Conservation (phyloP, 2,888 invertebrate species). For the Conistra vaccinii region DNA sequence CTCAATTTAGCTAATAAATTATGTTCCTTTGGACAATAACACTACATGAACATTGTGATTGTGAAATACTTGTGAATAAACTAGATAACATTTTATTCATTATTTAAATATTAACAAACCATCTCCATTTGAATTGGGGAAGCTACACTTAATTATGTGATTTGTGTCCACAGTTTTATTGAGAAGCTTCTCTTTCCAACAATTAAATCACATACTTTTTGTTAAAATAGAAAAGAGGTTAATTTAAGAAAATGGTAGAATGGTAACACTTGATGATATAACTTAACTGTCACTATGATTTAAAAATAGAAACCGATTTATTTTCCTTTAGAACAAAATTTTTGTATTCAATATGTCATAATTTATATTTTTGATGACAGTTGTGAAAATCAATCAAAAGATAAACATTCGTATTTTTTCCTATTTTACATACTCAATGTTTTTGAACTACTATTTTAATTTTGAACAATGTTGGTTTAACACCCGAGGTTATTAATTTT, state of each 20-base stretch:
- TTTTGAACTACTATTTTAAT: constrained; percentile 77
- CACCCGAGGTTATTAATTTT: constrained; percentile 72
- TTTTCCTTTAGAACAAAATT: constrained; percentile 79
- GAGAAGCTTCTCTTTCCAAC: not conserved
- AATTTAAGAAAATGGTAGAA: constrained; percentile 1
- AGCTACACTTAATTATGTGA: not conserved
- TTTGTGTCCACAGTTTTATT: not conserved
- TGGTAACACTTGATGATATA: constrained; percentile 56
- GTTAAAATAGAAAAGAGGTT: constrained; percentile 28
- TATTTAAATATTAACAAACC: not conserved
- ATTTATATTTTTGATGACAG: constrained; percentile 86
- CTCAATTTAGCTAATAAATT: no score
- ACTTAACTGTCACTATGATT: constrained; percentile 69
- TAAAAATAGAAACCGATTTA: constrained; percentile 80
- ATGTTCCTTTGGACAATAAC: not conserved
- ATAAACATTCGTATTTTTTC: constrained; percentile 79
- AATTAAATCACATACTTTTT: constrained; percentile 22
- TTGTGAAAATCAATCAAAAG: constrained; percentile 83
- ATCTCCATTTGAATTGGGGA: not conserved
- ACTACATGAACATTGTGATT: not conserved
- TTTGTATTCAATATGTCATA: constrained; percentile 84
- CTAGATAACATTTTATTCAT: not conserved
- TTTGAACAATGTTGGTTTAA: constrained; percentile 83
- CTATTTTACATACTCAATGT: constrained; percentile 78
- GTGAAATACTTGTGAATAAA: constrained; percentile 1